Conservation (phyloP, 2,888 invertebrate genomes). For the Rhagophthalmus giganteus region DNA sequence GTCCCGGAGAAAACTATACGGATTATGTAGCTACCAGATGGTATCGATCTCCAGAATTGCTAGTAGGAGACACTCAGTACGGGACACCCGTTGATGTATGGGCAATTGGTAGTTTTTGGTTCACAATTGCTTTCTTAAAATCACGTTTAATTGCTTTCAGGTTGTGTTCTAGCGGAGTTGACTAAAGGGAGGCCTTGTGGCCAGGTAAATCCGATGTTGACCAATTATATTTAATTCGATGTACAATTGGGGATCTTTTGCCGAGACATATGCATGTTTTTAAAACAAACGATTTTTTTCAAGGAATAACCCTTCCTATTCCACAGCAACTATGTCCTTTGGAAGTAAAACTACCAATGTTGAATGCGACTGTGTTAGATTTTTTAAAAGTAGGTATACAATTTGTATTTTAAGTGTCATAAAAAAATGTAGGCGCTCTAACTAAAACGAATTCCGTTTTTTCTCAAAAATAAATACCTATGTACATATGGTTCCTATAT, state of each 20-base stretch:
- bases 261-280: conserved; percentile 95
- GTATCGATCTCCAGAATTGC: conserved; percentile 96
- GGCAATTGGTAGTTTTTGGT: conserved; percentile 77
- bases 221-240: conserved; percentile 93
- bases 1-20: conserved; percentile 96
- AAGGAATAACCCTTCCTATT: conserved; percentile 90
- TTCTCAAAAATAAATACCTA: too few relatives aligned
- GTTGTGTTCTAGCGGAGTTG: conserved; percentile 86
- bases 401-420: conserved; percentile 9
- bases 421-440: too few relatives aligned
- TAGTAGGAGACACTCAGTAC: conserved; percentile 95
- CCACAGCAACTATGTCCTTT: conserved; percentile 84
- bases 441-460: too few relatives aligned
- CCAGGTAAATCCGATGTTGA: conserved; percentile 99
- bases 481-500: too few relatives aligned
- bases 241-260: conserved; percentile 90
- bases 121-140: neutral
- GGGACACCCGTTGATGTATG: conserved; percentile 95
- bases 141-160: conserved; percentile 50
- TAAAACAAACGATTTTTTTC: conserved; percentile 88
- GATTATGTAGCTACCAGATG: conserved; percentile 99
- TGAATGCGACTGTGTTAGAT: conserved; percentile 74
- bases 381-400: conserved; percentile 72
- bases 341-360: conserved; percentile 82
- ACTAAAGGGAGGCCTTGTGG: conserved; percentile 94